Evolutionary conservation across 2,888 invertebrate species (phyloP), one percentile per base, ranked within the genome.

Genomic region (Hydraecia micacea): DNA sequence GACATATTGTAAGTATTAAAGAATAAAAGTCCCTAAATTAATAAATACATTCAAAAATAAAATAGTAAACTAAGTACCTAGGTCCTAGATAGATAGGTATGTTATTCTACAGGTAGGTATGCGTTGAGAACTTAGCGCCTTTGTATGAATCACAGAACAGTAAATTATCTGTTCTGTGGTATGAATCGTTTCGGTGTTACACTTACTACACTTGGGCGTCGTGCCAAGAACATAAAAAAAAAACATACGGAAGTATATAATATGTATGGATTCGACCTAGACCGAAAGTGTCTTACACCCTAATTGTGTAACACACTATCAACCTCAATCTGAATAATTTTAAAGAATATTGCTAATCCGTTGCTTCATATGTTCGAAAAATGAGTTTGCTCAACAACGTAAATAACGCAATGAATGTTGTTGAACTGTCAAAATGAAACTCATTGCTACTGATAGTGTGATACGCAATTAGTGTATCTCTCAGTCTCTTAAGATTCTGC

Each of bases 61-160:
- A 32, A 32, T 32, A 32, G 32, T 32, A 32, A 32, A 32, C 32
- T 32, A 32, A 60, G 28, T 8, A 60, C 15, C 28, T 25, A 62
- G 18, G 62, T 15, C 39, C 39, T 39, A 32, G 32, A 32, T 32
- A 32, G 32, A 32, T 39, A 39, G 39, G 39, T 9, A 39, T 39
- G 39, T 62, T 8, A 76, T 65, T 76, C 65, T 32, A 77, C 79
- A 78, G 79, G 76, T 76, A 42, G 63, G n/a, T 21, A 28, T 42
- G 42, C 32, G 28, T 32, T 62, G 25, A 18, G 5, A 42, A n/a
- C 32, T 80, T 36, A 4, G 18, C 25, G 28, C 36, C n/a, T 63
- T n/a, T 72, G 9, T 13, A 63, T 46, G 52, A 71, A 80, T 80
- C 55, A n/a, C n/a, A n/a, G n/a, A n/a, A n/a, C n/a, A n/a, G n/a